Evolutionary conservation across 1,140 invertebrate genomes (phyloP).

Genomic region (Lutraria rhynchaena): DNA sequence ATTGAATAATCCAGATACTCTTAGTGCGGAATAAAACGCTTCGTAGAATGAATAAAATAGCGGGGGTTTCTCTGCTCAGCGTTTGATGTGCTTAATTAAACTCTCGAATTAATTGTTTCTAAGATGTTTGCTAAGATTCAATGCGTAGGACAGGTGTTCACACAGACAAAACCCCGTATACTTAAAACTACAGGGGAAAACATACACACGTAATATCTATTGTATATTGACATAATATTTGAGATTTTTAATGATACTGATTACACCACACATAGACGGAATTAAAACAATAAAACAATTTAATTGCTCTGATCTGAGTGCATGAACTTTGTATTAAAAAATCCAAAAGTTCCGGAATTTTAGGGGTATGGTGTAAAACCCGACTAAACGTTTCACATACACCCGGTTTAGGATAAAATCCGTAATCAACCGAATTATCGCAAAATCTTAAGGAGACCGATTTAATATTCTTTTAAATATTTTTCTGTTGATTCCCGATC

Average conservation of each 20-base stretch:
- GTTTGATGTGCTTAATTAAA: constrained; percentile 53
- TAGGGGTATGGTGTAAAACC: too few species aligned
- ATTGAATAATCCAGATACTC: constrained; percentile 28
- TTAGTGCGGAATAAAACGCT: constrained; percentile 16
- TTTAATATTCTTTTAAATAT: too few species aligned
- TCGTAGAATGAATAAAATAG: constrained; percentile 21
- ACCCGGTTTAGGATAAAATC: too few species aligned
- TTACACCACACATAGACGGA: too few species aligned
- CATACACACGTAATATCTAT: background rate
- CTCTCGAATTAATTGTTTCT: constrained; percentile 49
- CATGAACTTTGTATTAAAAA: too few species aligned
- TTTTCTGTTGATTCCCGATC: too few species aligned
- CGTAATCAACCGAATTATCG: too few species aligned
- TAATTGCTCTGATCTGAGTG: too few species aligned
- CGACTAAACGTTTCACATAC: too few species aligned
- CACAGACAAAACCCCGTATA: background rate
- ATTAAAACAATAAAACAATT: too few species aligned
- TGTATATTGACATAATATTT: constrained; percentile 15
- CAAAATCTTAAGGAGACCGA: too few species aligned
- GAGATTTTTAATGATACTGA: background rate
- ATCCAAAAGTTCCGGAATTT: too few species aligned
- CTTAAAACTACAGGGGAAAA: background rate
- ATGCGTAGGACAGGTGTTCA: constrained; percentile 32
- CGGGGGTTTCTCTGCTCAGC: constrained; percentile 1
- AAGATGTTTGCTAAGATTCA: constrained; percentile 21